Base-by-base conservation (phyloP, 1,140 invertebrate genomes). In the Drosophila kohkoa region DNA sequence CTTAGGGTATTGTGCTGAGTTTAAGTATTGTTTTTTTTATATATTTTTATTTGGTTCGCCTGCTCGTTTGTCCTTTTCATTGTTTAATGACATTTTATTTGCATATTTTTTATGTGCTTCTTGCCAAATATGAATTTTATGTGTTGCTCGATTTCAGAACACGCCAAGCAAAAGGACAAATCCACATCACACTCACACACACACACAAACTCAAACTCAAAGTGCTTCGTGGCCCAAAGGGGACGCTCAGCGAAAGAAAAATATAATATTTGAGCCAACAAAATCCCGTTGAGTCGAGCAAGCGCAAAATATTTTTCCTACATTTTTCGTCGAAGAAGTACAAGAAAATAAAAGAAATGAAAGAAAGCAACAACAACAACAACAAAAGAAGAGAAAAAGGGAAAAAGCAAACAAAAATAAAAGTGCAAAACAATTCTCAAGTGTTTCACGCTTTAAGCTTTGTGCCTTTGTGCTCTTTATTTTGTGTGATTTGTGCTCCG, bases 1-100 rank as follows among this genome's bases (percentile, higher is more conserved):
- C 35, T 52, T 32, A 69, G 25, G 13, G 35, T 69, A 62, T 45
- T 13, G 2, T 5, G 25, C 3, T 79, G 51, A 66, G 74, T 46
- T 64, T 59, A 75, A 57, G 67, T 52, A 65, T 48, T 76, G 55
- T 73, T 74, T 75, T 11, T 45, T 57, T 16, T 60, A 2, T 79
- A 2, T 79, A 79, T 67, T 38, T 38, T 38, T 38, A 38, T 52
- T 71, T 82, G 55, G 51, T 63, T 59, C 6, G 35, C 67, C 43
- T 65, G 52, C 60, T 68, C 69, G 48, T 74, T 82, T 83, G 85
- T 68, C 63, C 85, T 83, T 78, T 75, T 60, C 71, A 78, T 88
- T 88, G 83, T 89, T 88, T 88, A 89, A 89, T 89, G 74, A 70
- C 85, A 81, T 88, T 89, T 89, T 78, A 88, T 88, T 87, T 89